Evolutionary conservation across 2,888 invertebrate species (phyloP), one percentile per base, ranked within the genome.

Genomic region (Peribatodes rhomboidaria): DNA sequence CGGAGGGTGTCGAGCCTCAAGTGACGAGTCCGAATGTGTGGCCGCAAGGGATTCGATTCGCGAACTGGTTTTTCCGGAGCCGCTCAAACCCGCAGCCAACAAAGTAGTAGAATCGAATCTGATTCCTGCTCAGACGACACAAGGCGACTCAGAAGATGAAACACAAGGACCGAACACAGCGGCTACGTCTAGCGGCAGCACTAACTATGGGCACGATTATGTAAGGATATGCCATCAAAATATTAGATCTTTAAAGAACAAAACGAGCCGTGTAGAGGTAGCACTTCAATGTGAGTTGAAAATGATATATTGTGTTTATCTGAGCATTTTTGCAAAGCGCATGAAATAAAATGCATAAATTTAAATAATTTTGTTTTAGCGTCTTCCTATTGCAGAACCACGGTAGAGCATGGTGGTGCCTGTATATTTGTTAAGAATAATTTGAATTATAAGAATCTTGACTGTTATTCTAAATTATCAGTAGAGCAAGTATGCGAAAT

Each of bases 21-120:
- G 49, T 55, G 13, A 50, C 49, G 13, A 35, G 0, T 3, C 61
- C 61, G 1, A 27, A 44, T 18, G 53, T 37, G 3, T 61, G 61
- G 61, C 61, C 61, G 6, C 22, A 55, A 14, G 50, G 61, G 1
- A 42, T 61, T 3, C 14, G 50, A 0, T 61, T 61, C 14, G 16
- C 49, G 4, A 33, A 33, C 14, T 61, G 61, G 61, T 55, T 61
- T 61, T 61, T 56, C 42, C 46, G 46, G n/a, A 22, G 6, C 11
- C 37, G 27, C 9, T 41, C 49, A 22, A 8, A 55, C 55, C 47
- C 33, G 49, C 55, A 20, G 20, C 0, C 49, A 0, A 14, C 31
- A 20, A 2, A 44, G 44, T 55, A 27, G 22, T 18, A 44, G 44
- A 7, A 35, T 7, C 1, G 3, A 6, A 13, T 11, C 11, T 8